Conservation (phyloP, 2,797 vertebrate species). For the Euthynnus affinis region DNA sequence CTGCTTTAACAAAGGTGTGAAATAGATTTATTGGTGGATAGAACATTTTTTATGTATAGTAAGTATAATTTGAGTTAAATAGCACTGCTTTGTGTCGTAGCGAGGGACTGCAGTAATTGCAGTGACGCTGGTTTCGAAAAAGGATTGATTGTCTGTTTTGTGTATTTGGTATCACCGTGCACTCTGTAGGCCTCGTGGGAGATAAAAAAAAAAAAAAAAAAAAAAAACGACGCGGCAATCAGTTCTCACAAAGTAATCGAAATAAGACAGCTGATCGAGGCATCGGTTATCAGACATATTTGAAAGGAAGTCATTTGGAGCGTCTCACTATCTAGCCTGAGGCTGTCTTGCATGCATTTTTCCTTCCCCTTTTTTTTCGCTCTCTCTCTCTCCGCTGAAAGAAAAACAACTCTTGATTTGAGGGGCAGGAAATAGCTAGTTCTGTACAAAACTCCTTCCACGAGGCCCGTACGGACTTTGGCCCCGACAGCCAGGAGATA, state of each 20-base stretch:
- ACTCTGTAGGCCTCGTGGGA: slow-evolving; percentile 17
- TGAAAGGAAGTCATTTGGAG: slow-evolving; percentile 34
- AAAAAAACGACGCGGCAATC: slow-evolving; percentile 55
- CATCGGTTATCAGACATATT: slow-evolving; percentile 45
- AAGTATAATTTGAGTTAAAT: slow-evolving; percentile 24
- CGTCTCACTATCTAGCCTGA: slow-evolving; percentile 31
- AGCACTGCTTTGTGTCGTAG: slow-evolving; percentile 28
- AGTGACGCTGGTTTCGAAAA: slow-evolving; percentile 45
- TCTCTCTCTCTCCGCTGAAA: slow-evolving; percentile 1
- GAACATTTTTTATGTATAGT: slow-evolving; percentile 15
- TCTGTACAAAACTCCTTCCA: slow-evolving; percentile 41
- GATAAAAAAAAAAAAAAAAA: too few relatives aligned
- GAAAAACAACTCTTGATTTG: slow-evolving; percentile 67
- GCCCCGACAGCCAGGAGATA: slow-evolving; percentile 55
- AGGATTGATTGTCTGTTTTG: slow-evolving; percentile 58
- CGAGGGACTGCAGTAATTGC: slow-evolving; percentile 47
- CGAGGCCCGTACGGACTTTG: slow-evolving; percentile 51
- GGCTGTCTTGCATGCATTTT: slow-evolving; percentile 19
- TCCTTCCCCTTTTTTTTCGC: slow-evolving; percentile 21
- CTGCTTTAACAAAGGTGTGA: slow-evolving; percentile 46
- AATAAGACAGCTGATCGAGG: slow-evolving; percentile 40
- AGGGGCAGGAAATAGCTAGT: slow-evolving; percentile 58
- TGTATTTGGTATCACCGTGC: slow-evolving; percentile 39
- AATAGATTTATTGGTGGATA: slow-evolving; percentile 57
- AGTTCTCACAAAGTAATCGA: slow-evolving; percentile 44